Evolutionary conservation across 37 sponge, comb jelly and placozoan genomes (phyloP), one percentile per base, ranked within the genome.

Genomic region (Chondrosia reniformis): DNA sequence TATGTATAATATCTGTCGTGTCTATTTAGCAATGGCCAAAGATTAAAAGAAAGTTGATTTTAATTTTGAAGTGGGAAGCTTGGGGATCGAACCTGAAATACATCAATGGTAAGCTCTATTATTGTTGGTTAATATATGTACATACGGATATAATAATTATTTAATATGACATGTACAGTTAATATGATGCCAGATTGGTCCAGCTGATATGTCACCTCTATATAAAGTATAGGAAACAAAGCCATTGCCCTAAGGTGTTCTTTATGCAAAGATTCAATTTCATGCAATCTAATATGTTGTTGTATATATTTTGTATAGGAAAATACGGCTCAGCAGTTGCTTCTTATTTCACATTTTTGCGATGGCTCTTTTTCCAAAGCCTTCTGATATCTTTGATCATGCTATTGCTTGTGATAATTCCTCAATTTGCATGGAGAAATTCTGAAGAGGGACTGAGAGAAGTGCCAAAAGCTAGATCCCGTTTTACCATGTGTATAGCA

Each of bases 391-490:
- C 37, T 2, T 3, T 69, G 43, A 12, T 69, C n/a, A 8, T 69
- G 43, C 4, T 34, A 40, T 1, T 25, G 1, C 42, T 69, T 40
- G 37, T 69, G 24, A 24, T 69, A 15, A 69, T 40, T 40, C 72
- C 72, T 8, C 72, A 69, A 44, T 69, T 69, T 69, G 22, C 42
- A 9, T 69, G 72, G 72, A 69, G 72, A 44, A 44, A 41, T n/a
- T 43, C 37, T 34, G 72, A 40, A 6, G 72, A 69, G 44, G 72
- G 72, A 3, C 31, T 3, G 38, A 44, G 21, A 17, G 72, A 69
- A 21, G 24, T 6, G 61, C 30, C 7, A 6, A 59, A 30, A 13
- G 28, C 28, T 7, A 25, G 7, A 13, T 25, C 8, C 9, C 7
- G 30, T 59, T 25, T 13, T 7, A 30, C n/a, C 28, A 6, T 25